Conservation (phyloP, 2,888 invertebrate species). For the Stenotaenia linearis region DNA sequence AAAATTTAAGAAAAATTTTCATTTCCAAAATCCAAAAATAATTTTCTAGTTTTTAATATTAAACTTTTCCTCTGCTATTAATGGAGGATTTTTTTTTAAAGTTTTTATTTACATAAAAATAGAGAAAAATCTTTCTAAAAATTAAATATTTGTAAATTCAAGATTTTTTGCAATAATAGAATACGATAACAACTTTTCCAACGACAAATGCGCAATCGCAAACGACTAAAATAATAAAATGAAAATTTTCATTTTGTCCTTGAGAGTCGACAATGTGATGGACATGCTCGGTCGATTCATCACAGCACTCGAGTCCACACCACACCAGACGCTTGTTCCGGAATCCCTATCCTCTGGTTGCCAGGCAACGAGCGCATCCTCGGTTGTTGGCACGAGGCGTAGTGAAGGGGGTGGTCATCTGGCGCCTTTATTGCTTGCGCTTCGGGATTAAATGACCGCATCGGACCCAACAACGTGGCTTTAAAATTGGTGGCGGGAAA, state of each 20-base stretch:
- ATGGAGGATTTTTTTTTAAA: too few species aligned
- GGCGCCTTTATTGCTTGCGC: slow-evolving; percentile 4
- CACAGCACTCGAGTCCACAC: not conserved
- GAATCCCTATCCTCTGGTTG: not conserved
- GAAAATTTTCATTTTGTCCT: not conserved
- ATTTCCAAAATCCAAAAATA: too few species aligned
- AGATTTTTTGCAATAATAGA: too few species aligned
- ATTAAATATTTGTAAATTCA: too few species aligned
- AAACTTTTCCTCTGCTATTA: too few species aligned
- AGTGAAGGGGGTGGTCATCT: not conserved
- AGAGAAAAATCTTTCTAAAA: too few species aligned
- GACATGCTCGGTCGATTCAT: not conserved
- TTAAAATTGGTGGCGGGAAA: slow-evolving; percentile 9
- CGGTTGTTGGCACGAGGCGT: not conserved
- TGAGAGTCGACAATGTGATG: not conserved
- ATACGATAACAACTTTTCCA: too few species aligned
- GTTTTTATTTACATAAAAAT: too few species aligned
- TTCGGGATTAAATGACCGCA: not conserved
- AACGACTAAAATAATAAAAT: not conserved
- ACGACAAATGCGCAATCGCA: too few species aligned
- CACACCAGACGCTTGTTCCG: not conserved
- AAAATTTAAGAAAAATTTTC: too few species aligned
- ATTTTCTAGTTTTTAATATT: too few species aligned
- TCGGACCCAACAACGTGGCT: not conserved
- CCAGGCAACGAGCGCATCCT: not conserved